These are phyloP conservation scores for Pyrocoelia pectoralis DNA, from an alignment of 2,888 invertebrate genomes.

Conservation along the genomic window DNA sequence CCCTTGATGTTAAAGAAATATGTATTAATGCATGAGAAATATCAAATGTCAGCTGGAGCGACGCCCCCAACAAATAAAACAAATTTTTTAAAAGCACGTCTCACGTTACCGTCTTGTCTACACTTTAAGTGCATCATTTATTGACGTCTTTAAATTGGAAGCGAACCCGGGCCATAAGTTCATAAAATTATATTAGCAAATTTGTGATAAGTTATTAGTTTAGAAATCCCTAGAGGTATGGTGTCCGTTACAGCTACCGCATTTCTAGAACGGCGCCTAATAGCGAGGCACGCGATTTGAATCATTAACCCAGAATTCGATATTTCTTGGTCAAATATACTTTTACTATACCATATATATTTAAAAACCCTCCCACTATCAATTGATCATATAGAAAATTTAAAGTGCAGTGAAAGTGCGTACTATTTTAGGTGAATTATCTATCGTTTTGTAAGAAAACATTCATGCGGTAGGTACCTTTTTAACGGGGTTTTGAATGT, in stretches of 20 bases:
- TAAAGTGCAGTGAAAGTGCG: too few species aligned
- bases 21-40: conserved; percentile 4
- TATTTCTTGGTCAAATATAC: conserved; percentile 11
- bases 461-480: too few species aligned
- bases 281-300: conserved; percentile 9
- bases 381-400: too few species aligned
- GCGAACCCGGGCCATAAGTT: too few species aligned
- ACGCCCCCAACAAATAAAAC: not conserved
- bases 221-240: not conserved
- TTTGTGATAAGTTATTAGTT: not conserved
- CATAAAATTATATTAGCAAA: not conserved
- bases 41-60: not conserved
- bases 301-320: conserved; percentile 13
- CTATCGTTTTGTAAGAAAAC: too few species aligned
- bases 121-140: not conserved
- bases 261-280: conserved; percentile 21
- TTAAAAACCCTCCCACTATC: too few species aligned
- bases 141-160: too few species aligned
- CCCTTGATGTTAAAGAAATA: not conserved
- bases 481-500: too few species aligned
- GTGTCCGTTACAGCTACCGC: not conserved
- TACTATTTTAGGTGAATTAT: too few species aligned
- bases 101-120: not conserved
- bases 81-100: conserved; percentile 7
- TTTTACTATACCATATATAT: not conserved